These are phyloP conservation scores for Pelusios castaneus DNA, from an alignment of 2,113 vertebrate species.

Conservation along the genomic window DNA sequence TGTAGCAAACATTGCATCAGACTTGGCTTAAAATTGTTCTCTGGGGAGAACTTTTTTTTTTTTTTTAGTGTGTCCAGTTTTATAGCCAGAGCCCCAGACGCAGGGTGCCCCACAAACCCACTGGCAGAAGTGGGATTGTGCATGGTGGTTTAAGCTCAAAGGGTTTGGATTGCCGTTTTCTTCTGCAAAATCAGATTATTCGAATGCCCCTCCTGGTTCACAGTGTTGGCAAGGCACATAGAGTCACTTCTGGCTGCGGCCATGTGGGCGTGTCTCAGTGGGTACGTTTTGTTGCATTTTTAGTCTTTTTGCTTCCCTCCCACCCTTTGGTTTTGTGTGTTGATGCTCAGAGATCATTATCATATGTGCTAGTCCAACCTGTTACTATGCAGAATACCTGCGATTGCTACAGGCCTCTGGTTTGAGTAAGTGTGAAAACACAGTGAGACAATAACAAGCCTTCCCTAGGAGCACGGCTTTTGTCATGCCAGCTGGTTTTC, in stretches of 20 bases:
- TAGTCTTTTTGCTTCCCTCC: neutral
- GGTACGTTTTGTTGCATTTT: accelerated
- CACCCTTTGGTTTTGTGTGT: neutral
- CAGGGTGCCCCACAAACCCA: neutral
- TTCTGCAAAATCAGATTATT: neutral
- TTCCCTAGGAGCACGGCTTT: neutral
- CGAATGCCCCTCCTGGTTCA: neutral
- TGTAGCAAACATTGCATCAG: neutral
- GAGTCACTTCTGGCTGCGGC: neutral
- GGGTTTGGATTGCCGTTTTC: neutral
- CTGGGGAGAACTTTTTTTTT: accelerated
- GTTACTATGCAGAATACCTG: neutral
- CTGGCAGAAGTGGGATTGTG: neutral
- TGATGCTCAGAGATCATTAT: accelerated
- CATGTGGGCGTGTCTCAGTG: accelerated
- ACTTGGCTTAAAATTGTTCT: neutral
- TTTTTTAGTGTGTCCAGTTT: neutral
- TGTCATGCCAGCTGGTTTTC: accelerated
- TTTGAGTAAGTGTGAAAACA: accelerated
- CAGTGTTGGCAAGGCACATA: neutral
- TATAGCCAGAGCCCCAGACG: neutral
- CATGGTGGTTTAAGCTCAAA: neutral
- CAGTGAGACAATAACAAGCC: neutral
- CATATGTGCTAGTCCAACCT: accelerated
- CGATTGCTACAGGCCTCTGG: accelerated